Base-by-base conservation (phyloP, 2,888 invertebrate species). In the Uloborus plumipes region DNA sequence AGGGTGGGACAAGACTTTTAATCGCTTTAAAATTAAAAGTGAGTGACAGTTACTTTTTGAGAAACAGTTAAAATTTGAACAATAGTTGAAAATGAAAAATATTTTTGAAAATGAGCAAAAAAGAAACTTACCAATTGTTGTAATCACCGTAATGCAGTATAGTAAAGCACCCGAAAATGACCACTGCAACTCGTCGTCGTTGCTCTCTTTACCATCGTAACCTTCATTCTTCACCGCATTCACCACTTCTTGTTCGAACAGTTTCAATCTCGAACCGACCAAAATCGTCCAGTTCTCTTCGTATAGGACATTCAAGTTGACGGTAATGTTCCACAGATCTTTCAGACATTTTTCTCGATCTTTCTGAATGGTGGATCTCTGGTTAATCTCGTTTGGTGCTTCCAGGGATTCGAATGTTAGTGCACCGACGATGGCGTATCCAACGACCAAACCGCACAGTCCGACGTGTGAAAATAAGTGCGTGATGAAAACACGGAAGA, bases 131-230 rank as follows among this genome's bases (percentile, higher is more conserved):
- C 95, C 96, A 89, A 96, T 95, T 72, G 96, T 96, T 85, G 95
- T 96, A 88, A 95, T 94, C 87, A 95, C 92, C 59, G 95, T 95
- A 87, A 96, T 93, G 86, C 94, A 94, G 89, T 95, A 96, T 66
- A 96, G 92, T 26, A 96, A 89, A 2, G 95, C 94, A 85, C 95
- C 94, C 39, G 94, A 93, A 89, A 95, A 95, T 0, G 94, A 93
- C 95, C 95, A 95, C 87, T 93, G 92, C 62, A 88, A 87, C 39
- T 89, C 88, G 4, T 84, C 86, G 91, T 90, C 86, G 18, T 86
- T 53, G 49, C 66, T 77, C 55, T 87, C 87, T 61, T 86, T 87
- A 0, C 87, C 87, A 74, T 88, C 88, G 84, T 88, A 88, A 16
- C 89, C 89, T 66, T 89, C 88, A 62, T 89, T 90, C 85, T 93